These are phyloP conservation scores for Otis tarda DNA, from an alignment of 2,113 vertebrate species.

Conservation along the genomic window DNA sequence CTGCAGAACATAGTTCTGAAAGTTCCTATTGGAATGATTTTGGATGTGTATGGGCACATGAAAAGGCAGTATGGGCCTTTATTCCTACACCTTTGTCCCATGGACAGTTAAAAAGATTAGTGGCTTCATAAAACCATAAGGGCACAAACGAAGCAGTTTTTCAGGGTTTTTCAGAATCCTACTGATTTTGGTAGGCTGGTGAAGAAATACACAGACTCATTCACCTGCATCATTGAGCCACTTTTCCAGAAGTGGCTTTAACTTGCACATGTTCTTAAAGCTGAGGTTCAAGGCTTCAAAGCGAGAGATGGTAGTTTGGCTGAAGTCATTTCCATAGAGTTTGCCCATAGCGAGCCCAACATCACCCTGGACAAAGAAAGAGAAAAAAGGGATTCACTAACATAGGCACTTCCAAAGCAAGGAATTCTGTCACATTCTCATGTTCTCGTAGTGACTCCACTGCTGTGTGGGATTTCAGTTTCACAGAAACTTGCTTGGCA, in stretches of 20 bases:
- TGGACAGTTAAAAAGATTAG: background rate
- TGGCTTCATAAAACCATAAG: slow-evolving; percentile 15
- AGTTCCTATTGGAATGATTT: background rate
- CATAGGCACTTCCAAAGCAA: slow-evolving; percentile 51
- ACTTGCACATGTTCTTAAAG: slow-evolving; percentile 99
- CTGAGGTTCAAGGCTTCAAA: slow-evolving; percentile 99
- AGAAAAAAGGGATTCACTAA: slow-evolving; percentile 60
- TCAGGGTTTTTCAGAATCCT: background rate
- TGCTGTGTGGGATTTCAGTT: background rate
- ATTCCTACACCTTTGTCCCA: background rate
- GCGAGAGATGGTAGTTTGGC: slow-evolving; percentile 99
- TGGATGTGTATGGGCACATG: accelerated
- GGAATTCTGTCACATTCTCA: slow-evolving; percentile 21
- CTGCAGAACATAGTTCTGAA: background rate
- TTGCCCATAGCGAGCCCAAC: slow-evolving; percentile 99
- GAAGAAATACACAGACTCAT: slow-evolving; percentile 48
- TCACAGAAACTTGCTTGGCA: background rate
- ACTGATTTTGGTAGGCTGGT: slow-evolving; percentile 1
- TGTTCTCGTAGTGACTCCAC: background rate
- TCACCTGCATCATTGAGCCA: slow-evolving; percentile 99
- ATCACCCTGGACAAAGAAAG: slow-evolving; percentile 85
- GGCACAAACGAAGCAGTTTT: slow-evolving; percentile 12
- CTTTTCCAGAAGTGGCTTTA: slow-evolving; percentile 99
- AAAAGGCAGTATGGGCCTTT: background rate
- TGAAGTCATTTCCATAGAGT: slow-evolving; percentile 99